Evolutionary conservation across 2,113 vertebrate genomes (phyloP).

Genomic region (Meleagris gallopavo): DNA sequence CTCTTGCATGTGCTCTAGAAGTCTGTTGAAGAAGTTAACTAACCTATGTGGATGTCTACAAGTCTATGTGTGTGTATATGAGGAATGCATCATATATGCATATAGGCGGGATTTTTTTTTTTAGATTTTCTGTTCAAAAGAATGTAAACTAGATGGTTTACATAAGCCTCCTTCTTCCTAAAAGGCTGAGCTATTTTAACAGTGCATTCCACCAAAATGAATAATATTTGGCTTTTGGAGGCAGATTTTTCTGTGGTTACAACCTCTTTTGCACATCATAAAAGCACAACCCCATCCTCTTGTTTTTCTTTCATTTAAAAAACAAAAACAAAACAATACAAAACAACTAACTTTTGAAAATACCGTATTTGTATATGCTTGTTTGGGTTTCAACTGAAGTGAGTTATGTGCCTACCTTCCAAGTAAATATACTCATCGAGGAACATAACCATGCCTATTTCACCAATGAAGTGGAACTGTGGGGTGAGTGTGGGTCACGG

Average conservation of each 20-base stretch:
- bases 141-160: slow-evolving; percentile 37
- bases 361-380: not conserved
- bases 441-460: not conserved
- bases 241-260: slow-evolving; percentile 68
- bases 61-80: not conserved
- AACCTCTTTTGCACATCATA: slow-evolving; percentile 67
- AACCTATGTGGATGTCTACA: accelerated
- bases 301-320: slow-evolving; percentile 68
- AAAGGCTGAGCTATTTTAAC: slow-evolving; percentile 62
- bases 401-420: not conserved
- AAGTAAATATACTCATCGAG: not conserved
- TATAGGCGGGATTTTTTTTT: not conserved
- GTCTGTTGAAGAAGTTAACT: not conserved
- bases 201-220: slow-evolving; percentile 60
- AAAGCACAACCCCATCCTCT: slow-evolving; percentile 51
- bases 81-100: not conserved
- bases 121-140: not conserved
- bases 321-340: not conserved
- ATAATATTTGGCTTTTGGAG: slow-evolving; percentile 67
- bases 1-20: accelerated
- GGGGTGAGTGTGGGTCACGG: not conserved
- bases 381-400: not conserved
- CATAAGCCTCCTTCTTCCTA: slow-evolving; percentile 51
- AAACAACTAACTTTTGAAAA: slow-evolving; percentile 61
- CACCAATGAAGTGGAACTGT: accelerated